phyloP scores from a whole-genome alignment of 2,113 vertebrate species.

The Ranitomeya variabilis region DNA sequence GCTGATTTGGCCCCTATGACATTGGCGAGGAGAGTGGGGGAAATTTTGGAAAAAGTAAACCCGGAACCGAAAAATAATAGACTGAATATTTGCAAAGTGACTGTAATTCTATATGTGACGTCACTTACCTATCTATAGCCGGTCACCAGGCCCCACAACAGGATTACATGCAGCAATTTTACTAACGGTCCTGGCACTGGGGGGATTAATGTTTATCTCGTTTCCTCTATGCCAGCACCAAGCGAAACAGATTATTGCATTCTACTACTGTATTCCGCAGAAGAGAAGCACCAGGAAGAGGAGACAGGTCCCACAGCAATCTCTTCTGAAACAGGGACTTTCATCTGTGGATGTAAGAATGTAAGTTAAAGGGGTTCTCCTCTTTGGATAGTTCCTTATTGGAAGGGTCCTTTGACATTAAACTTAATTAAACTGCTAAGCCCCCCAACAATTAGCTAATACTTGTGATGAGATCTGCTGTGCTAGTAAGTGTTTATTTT shows the following conservation, averaged over 20 bases:
- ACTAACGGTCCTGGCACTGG: background rate
- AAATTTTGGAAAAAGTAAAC: too few relatives aligned
- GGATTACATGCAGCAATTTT: conserved; percentile 28
- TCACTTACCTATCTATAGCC: background rate
- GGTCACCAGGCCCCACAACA: background rate
- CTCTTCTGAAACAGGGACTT: too few relatives aligned
- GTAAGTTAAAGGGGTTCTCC: too few relatives aligned
- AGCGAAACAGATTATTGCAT: background rate
- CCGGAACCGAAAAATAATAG: background rate
- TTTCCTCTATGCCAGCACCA: background rate
- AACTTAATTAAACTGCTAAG: too few relatives aligned
- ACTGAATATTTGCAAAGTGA: background rate
- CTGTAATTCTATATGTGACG: background rate
- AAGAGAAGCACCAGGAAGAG: background rate
- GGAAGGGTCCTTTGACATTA: too few relatives aligned
- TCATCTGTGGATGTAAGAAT: too few relatives aligned
- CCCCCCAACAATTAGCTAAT: too few relatives aligned
- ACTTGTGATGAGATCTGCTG: too few relatives aligned
- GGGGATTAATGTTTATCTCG: conserved; percentile 15
- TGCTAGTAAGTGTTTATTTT: too few relatives aligned
- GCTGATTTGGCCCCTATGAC: too few relatives aligned
- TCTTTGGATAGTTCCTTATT: too few relatives aligned
- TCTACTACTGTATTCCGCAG: background rate
- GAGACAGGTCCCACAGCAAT: background rate
- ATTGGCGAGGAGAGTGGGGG: too few relatives aligned